Evolutionary conservation across 2,797 vertebrate genomes (phyloP).

Genomic region (Aselliscus stoliczkanus): DNA sequence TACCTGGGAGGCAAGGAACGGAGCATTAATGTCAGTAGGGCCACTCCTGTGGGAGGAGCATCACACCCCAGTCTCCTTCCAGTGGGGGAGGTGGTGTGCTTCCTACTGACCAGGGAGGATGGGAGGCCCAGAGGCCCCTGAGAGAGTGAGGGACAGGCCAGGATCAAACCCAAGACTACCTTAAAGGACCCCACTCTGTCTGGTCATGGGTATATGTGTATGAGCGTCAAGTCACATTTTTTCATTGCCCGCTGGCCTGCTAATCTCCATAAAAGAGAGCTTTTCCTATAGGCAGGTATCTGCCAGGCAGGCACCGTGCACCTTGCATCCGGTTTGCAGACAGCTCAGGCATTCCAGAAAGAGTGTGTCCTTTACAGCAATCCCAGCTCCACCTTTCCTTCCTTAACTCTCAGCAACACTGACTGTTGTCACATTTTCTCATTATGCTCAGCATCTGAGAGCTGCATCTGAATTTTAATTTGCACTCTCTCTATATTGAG

Average conservation of each 20-base stretch:
- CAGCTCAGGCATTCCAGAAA: background rate
- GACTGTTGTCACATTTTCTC: background rate
- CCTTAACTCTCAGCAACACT: background rate
- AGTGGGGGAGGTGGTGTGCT: background rate
- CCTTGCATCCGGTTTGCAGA: background rate
- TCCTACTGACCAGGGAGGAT: background rate
- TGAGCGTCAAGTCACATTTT: background rate
- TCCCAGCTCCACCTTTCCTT: background rate
- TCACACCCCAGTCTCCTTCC: background rate
- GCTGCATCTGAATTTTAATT: conserved; percentile 11
- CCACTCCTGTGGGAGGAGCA: background rate
- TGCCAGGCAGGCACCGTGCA: accelerated
- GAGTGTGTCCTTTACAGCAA: accelerated
- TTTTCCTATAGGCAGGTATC: background rate
- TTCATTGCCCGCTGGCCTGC: too few relatives aligned
- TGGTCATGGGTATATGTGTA: background rate
- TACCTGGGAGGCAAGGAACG: background rate
- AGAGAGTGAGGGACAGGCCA: background rate
- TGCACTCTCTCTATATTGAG: background rate
- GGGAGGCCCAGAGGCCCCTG: background rate
- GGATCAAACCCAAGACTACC: background rate
- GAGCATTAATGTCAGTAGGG: accelerated
- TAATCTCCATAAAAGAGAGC: background rate
- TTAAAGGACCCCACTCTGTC: background rate
- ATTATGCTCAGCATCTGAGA: background rate